Conservation (phyloP, 2,888 invertebrate genomes). For the Vesta saturnalis region DNA sequence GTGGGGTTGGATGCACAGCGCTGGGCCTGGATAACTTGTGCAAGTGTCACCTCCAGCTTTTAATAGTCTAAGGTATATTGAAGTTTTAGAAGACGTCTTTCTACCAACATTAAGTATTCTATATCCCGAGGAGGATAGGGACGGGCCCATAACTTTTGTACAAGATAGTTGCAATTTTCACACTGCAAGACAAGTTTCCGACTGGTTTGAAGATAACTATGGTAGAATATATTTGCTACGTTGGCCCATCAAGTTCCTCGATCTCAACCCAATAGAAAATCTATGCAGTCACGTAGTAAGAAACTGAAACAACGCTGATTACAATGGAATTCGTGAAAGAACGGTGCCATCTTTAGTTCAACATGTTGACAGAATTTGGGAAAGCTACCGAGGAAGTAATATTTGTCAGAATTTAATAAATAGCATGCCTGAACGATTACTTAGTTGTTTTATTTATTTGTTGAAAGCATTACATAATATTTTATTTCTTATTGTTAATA, state of each 20-base stretch:
- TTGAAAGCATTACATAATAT: too few species aligned
- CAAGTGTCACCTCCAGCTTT: not conserved
- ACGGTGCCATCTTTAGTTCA: too few species aligned
- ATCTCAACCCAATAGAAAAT: not conserved
- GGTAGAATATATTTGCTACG: not conserved
- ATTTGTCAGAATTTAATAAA: not conserved
- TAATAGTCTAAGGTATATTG: not conserved
- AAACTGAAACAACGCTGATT: not conserved
- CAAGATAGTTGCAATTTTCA: not conserved
- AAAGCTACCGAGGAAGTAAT: not conserved
- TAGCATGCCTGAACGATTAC: not conserved
- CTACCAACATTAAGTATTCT: not conserved
- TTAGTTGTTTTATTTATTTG: too few species aligned
- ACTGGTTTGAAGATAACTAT: constrained; percentile 5
- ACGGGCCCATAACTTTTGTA: not conserved
- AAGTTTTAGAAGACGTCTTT: not conserved
- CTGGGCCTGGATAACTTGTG: not conserved
- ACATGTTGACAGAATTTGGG: not conserved
- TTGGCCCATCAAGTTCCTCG: not conserved
- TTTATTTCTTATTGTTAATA: too few species aligned
- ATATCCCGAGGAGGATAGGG: not conserved
- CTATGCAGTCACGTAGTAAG: not conserved
- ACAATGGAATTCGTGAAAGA: not conserved
- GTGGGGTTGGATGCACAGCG: not conserved
- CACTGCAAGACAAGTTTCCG: not conserved